Evolutionary conservation across 92 coral and sea anemone species (phyloP).

Genomic region (Siderastrea siderea): DNA sequence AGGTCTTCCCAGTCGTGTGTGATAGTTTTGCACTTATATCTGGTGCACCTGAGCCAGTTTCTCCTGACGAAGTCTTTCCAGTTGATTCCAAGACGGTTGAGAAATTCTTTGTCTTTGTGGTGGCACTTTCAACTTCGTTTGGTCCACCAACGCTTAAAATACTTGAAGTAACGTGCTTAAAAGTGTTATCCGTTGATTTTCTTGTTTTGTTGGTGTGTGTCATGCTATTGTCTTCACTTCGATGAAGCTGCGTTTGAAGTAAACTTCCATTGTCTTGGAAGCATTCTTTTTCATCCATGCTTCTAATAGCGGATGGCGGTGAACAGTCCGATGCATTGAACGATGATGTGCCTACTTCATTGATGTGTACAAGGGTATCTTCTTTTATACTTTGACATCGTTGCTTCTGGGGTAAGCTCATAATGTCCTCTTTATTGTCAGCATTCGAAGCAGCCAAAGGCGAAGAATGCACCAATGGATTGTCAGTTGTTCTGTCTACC

Average conservation of each 20-base stretch:
- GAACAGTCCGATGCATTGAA: too few relatives aligned
- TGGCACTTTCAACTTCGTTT: neutral
- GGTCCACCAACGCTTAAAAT: neutral
- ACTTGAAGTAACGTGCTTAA: neutral
- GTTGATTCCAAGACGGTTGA: neutral
- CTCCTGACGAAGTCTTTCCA: neutral
- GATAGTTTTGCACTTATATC: too few relatives aligned
- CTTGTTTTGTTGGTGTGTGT: neutral
- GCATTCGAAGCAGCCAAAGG: neutral
- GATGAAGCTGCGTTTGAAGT: neutral
- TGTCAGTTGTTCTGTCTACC: neutral
- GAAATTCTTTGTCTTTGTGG: neutral
- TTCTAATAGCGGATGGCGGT: too few relatives aligned
- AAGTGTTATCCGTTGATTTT: neutral
- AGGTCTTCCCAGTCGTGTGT: conserved; percentile 3
- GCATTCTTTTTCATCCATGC: neutral
- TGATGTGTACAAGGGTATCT: too few relatives aligned
- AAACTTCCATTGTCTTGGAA: neutral
- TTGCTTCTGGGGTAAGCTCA: neutral
- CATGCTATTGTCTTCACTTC: neutral
- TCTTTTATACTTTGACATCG: too few relatives aligned
- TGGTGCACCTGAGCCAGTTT: neutral
- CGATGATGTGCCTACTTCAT: too few relatives aligned
- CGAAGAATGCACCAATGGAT: too few relatives aligned
- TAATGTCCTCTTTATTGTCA: neutral